Percentiles rank a stretch among this genome's conserved stretches.
These are phyloP conservation scores for Platycheirus rosarum DNA, from an alignment of 2,888 invertebrate genomes.

Conservation along the genomic window DNA sequence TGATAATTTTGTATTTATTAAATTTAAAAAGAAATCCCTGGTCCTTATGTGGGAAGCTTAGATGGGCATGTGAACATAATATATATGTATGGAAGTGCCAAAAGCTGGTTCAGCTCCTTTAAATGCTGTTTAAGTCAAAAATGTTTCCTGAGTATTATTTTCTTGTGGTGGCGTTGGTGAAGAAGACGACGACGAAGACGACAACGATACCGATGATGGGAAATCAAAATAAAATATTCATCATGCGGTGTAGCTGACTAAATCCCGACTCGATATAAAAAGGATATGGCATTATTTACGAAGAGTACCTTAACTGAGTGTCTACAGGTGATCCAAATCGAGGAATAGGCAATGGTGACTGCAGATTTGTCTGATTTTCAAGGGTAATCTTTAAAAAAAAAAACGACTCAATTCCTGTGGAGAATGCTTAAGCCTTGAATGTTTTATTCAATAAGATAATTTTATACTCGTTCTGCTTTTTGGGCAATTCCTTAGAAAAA, in stretches of 20 bases:
- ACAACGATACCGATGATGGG: slow-evolving; percentile 12
- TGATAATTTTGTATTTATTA: slow-evolving; percentile 40
- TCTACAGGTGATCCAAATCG: background rate
- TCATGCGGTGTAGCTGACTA: slow-evolving; percentile 30
- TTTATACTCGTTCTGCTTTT: no score
- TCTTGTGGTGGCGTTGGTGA: background rate
- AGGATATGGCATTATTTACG: slow-evolving; percentile 53
- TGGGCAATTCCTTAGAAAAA: no score
- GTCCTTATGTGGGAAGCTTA: background rate
- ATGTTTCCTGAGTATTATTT: slow-evolving; percentile 22
- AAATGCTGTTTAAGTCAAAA: slow-evolving; percentile 18
- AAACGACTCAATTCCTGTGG: no score
- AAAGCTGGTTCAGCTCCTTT: slow-evolving; percentile 12
- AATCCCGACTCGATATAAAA: slow-evolving; percentile 31
- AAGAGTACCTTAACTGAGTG: slow-evolving; percentile 10
- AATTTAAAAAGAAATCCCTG: slow-evolving; percentile 8
- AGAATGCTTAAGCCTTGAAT: no score
- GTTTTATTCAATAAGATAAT: no score
- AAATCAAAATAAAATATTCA: slow-evolving; percentile 62
- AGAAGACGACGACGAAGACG: no score
- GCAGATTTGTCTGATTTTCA: slow-evolving; percentile 29
- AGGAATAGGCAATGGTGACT: slow-evolving; percentile 26
- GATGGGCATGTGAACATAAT: background rate
- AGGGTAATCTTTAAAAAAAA: slow-evolving; percentile 1
- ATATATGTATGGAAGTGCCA: background rate